These are phyloP conservation scores for Sebastolobus alascanus DNA, from an alignment of 2,797 vertebrate genomes.

Conservation along the genomic window DNA sequence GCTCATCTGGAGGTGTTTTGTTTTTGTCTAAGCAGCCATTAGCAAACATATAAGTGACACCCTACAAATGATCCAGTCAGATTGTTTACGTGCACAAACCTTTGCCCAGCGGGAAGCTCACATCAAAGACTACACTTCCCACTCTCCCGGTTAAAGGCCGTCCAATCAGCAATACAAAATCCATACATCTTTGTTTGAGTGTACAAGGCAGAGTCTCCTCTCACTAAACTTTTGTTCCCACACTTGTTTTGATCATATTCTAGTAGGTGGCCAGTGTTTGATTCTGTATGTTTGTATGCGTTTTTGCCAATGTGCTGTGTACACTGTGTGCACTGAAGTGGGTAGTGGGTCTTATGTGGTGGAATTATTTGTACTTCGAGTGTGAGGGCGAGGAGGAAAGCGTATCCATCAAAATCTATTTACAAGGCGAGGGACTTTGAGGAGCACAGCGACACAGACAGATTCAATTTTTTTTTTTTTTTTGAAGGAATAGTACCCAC, in stretches of 20 bases:
- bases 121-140: conserved; percentile 65
- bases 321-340: conserved; percentile 52
- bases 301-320: conserved; percentile 54
- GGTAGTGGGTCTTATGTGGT: conserved; percentile 57
- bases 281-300: conserved; percentile 52
- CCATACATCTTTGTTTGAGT: conserved; percentile 51
- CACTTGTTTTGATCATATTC: conserved; percentile 64
- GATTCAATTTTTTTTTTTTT: conserved; percentile 73
- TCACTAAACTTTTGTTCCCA: conserved; percentile 59
- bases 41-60: conserved; percentile 30
- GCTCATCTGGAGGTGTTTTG: conserved; percentile 15
- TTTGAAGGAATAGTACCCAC: conserved; percentile 72
- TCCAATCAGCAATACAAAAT: conserved; percentile 62
- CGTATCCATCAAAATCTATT: conserved; percentile 83
- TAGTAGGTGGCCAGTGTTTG: conserved; percentile 58
- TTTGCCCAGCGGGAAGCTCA: conserved; percentile 58
- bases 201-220: conserved; percentile 35
- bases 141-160: conserved; percentile 54
- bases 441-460: conserved; percentile 72
- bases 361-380: conserved; percentile 74
- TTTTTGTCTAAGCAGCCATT: conserved; percentile 38
- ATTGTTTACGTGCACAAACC: conserved; percentile 63
- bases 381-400: conserved; percentile 72
- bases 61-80: conserved; percentile 43
- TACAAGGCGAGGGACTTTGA: conserved; percentile 79